A percentile compares a stretch with the other conserved stretches of the same genome.
These are phyloP conservation scores for Bryconaethiops microstoma DNA, from an alignment of 2,797 vertebrate species.

Conservation along the genomic window DNA sequence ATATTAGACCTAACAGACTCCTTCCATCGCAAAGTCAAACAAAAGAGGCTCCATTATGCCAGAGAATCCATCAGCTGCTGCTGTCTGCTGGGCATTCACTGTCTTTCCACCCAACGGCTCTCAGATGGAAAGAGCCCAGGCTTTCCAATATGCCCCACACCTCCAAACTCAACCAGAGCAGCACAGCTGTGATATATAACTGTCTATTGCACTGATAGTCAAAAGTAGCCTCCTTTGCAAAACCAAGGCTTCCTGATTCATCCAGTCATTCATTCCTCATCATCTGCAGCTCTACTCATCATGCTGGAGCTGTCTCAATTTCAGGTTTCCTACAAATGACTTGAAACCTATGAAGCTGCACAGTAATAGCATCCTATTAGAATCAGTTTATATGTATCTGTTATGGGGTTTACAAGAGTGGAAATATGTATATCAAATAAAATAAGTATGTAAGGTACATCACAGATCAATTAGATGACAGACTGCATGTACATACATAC, in stretches of 20 bases:
- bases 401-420: no score
- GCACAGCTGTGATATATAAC: not conserved
- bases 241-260: not conserved
- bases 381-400: no score
- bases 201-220: not conserved
- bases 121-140: not conserved
- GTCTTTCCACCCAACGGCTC: constrained; percentile 42
- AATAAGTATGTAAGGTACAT: not conserved
- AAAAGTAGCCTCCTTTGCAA: not conserved
- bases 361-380: no score
- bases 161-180: not conserved
- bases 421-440: no score
- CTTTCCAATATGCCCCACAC: not conserved
- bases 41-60: constrained; percentile 74
- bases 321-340: not conserved
- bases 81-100: constrained; percentile 76
- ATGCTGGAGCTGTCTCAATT: not conserved
- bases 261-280: not conserved
- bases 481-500: not conserved
- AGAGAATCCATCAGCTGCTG: constrained; percentile 72
- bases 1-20: constrained; percentile 79
- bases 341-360: not conserved
- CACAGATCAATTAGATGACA: not conserved
- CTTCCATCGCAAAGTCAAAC: constrained; percentile 73
- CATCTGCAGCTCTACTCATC: not conserved